phyloP scores from a whole-genome alignment of 2,113 vertebrate genomes.

The Callospermophilus lateralis region DNA sequence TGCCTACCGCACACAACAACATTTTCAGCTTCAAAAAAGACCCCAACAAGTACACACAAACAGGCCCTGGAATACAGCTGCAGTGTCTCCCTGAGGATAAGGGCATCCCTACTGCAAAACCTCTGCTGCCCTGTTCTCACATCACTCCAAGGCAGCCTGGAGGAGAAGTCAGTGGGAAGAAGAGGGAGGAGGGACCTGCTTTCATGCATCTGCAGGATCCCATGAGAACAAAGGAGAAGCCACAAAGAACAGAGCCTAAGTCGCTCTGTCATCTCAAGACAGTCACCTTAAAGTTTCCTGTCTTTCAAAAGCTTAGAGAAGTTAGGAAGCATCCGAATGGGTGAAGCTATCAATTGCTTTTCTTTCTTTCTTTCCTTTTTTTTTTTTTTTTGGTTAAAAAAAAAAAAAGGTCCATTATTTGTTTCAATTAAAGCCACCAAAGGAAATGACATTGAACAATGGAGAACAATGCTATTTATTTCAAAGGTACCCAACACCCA shows the following conservation, averaged over 20 bases:
- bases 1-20: not conserved
- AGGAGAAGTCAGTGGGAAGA: not conserved
- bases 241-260: not conserved
- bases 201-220: not conserved
- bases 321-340: not conserved
- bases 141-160: not conserved
- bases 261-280: not conserved
- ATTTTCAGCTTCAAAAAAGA: not conserved
- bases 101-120: not conserved
- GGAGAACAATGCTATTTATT: constrained; percentile 18
- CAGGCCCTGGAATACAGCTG: not conserved
- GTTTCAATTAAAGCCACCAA: constrained; percentile 59
- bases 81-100: not conserved
- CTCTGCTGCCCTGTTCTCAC: not conserved
- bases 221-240: not conserved
- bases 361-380: not conserved
- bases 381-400: too few relatives aligned
- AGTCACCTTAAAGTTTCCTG: constrained; percentile 1
- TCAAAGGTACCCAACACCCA: not conserved
- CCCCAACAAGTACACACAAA: not conserved
- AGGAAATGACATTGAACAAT: not conserved
- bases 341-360: not conserved
- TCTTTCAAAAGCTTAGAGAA: constrained; percentile 18
- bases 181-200: not conserved
- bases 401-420: not conserved